Percentiles rank a stretch among this genome's conserved stretches.
These are phyloP conservation scores for Aselliscus stoliczkanus DNA, from an alignment of 2,797 vertebrate species.

Conservation along the genomic window DNA sequence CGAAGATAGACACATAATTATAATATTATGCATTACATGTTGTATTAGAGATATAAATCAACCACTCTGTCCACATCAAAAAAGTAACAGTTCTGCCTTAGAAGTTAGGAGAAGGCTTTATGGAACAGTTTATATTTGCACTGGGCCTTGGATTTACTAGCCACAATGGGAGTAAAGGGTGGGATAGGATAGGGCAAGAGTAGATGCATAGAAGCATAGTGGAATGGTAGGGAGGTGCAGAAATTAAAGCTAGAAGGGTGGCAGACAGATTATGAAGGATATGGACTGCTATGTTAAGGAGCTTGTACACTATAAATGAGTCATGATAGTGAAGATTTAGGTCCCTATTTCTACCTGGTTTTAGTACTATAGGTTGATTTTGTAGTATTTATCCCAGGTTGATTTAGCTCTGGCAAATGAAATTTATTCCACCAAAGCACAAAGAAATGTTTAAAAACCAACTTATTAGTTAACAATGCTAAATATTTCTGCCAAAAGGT, in stretches of 20 bases:
- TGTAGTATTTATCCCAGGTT: background rate
- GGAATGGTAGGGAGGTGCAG: background rate
- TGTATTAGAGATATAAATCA: background rate
- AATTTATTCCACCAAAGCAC: background rate
- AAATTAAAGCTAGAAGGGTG: background rate
- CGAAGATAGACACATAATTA: background rate
- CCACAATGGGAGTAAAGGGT: background rate
- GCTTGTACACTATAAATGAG: background rate
- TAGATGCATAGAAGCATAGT: background rate
- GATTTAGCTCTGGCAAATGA: background rate
- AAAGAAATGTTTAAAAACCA: slow-evolving; percentile 17
- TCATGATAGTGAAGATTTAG: background rate
- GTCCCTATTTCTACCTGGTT: background rate
- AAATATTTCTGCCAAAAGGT: slow-evolving; percentile 20
- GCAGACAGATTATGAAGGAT: background rate
- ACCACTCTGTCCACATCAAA: background rate
- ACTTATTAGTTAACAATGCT: slow-evolving; percentile 34
- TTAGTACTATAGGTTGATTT: slow-evolving; percentile 14
- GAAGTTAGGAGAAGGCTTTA: background rate
- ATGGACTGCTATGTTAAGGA: background rate
- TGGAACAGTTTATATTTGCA: background rate
- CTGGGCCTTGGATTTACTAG: background rate
- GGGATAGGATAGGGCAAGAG: background rate
- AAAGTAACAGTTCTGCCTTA: background rate
- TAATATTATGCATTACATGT: background rate